These are phyloP conservation scores for Hydrotaea diabolus DNA, from an alignment of 2,888 invertebrate genomes.

Conservation along the genomic window DNA sequence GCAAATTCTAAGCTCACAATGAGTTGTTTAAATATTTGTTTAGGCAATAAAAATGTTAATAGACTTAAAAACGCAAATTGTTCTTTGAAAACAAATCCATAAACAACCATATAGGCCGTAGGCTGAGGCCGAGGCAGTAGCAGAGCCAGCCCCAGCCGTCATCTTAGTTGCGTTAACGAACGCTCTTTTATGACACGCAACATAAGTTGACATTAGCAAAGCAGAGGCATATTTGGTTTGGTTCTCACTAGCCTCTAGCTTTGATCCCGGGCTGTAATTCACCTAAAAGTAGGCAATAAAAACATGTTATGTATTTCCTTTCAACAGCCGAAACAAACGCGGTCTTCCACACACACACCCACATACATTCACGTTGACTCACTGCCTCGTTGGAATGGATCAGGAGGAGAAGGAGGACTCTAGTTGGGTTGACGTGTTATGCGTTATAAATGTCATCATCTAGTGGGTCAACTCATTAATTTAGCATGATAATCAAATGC, in stretches of 20 bases:
- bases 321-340: slow-evolving; percentile 8
- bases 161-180: neutral
- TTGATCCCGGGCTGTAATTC: slow-evolving; percentile 43
- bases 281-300: slow-evolving; percentile 66
- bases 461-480: slow-evolving; percentile 68
- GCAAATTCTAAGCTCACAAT: slow-evolving; percentile 31
- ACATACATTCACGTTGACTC: no score
- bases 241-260: slow-evolving; percentile 13
- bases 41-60: slow-evolving; percentile 75
- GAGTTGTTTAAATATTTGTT: slow-evolving; percentile 71
- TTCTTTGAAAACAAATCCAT: slow-evolving; percentile 28
- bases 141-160: no score
- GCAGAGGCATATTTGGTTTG: neutral
- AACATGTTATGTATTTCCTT: slow-evolving; percentile 52
- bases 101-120: slow-evolving; percentile 6
- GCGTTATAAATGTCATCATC: slow-evolving; percentile 68
- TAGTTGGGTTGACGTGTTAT: slow-evolving; percentile 60
- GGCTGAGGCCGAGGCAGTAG: no score
- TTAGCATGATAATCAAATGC: slow-evolving; percentile 70
- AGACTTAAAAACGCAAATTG: slow-evolving; percentile 67
- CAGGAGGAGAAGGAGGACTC: neutral
- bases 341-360: no score
- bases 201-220: neutral
- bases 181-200: slow-evolving; percentile 44
- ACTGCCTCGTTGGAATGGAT: neutral